Evolutionary conservation across 2,113 vertebrate species (phyloP).

Genomic region (Nothocercus nigrocapillus): DNA sequence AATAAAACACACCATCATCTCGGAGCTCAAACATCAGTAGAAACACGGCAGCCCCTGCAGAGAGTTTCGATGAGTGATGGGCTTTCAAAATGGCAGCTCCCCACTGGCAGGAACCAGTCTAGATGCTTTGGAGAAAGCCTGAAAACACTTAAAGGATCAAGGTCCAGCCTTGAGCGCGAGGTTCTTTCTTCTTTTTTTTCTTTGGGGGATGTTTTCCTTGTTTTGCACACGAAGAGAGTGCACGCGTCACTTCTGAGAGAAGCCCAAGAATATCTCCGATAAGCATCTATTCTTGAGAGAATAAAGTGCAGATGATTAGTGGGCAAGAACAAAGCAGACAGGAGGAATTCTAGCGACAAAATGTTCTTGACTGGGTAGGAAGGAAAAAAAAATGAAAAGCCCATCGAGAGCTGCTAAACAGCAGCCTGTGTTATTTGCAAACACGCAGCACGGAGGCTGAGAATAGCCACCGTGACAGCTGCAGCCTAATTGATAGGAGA

Average conservation of each 20-base stretch:
- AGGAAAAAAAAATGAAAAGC: neutral
- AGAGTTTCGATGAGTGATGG: conserved; percentile 30
- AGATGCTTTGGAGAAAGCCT: conserved; percentile 40
- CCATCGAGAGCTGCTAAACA: conserved; percentile 31
- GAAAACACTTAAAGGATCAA: conserved; percentile 53
- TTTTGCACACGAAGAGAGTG: neutral
- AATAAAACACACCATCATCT: conserved; percentile 61
- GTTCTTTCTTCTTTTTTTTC: neutral
- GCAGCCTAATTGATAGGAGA: conserved; percentile 76
- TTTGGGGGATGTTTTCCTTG: neutral
- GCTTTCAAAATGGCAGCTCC: conserved; percentile 60
- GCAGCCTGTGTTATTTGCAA: conserved; percentile 67
- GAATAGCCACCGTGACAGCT: conserved; percentile 73
- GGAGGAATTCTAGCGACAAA: conserved; percentile 45
- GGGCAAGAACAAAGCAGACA: conserved; percentile 34
- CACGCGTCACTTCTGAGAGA: neutral
- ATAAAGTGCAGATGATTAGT: neutral
- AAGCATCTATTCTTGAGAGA: neutral
- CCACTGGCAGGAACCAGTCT: neutral
- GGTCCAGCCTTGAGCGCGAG: neutral
- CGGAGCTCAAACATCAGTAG: conserved; percentile 51
- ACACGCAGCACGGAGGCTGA: conserved; percentile 67
- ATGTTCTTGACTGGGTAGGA: conserved; percentile 41
- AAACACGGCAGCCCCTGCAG: conserved; percentile 44
- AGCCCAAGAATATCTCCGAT: neutral